Evolutionary conservation across 2,888 invertebrate species (phyloP).

Genomic region (Melangyna quadrimaculata): DNA sequence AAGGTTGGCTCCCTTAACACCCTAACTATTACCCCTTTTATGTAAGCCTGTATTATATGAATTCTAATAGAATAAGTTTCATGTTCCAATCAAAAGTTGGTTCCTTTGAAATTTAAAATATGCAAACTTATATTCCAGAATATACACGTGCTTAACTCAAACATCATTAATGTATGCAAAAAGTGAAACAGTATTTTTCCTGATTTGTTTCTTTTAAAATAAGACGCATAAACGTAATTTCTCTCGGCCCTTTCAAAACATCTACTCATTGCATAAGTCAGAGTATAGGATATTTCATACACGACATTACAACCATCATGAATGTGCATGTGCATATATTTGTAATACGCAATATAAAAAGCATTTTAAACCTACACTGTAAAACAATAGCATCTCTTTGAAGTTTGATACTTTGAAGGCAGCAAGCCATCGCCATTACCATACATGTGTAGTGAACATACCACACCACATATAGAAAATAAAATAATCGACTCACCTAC

Average conservation of each 20-base stretch:
- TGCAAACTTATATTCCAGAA: neutral
- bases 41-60: neutral
- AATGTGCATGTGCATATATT: neutral
- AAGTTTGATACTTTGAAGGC: neutral
- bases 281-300: neutral
- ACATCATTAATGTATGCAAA: neutral
- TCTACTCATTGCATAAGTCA: neutral
- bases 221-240: neutral
- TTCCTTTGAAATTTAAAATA: conserved; percentile 19
- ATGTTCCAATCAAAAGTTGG: neutral
- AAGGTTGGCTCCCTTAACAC: no score
- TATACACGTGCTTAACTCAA: conserved; percentile 18
- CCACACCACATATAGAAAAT: neutral
- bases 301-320: neutral
- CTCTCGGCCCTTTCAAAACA: neutral
- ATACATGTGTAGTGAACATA: neutral
- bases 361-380: conserved; percentile 5
- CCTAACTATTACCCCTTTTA: neutral
- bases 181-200: neutral
- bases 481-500: conserved; percentile 26
- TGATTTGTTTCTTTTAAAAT: neutral
- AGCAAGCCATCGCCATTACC: conserved; percentile 24
- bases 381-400: conserved; percentile 19
- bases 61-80: conserved; percentile 25
- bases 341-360: neutral